phyloP scores from a whole-genome alignment of 2,888 invertebrate genomes.

The Sphaerophoria rueppellii region DNA sequence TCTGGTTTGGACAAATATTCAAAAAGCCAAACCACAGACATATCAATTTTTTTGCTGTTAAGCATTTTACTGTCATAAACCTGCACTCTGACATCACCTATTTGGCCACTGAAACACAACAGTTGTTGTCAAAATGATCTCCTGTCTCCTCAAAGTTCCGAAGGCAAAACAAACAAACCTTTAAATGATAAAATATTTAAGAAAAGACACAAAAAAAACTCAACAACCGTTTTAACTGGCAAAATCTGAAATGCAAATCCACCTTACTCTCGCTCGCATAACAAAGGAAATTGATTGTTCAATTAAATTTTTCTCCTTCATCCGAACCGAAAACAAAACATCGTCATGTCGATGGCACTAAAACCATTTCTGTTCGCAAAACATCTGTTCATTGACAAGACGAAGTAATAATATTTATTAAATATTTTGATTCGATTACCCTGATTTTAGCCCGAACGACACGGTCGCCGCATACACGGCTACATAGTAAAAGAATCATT shows the following conservation, averaged over 20 bases:
- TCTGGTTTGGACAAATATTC: constrained; percentile 34
- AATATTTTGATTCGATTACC: constrained; percentile 71
- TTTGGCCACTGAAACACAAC: constrained; percentile 25
- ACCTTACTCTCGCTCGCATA: constrained; percentile 31
- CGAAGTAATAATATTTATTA: constrained; percentile 70
- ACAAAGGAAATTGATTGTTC: constrained; percentile 71
- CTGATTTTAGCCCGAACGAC: constrained; percentile 50
- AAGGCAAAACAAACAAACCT: constrained; percentile 35
- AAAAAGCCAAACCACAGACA: constrained; percentile 56
- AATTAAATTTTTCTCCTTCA: constrained; percentile 57
- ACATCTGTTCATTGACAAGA: constrained; percentile 67
- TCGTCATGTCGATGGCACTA: not conserved
- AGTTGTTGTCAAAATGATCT: too few species aligned
- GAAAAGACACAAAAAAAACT: not conserved
- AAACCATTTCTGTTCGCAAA: constrained; percentile 27
- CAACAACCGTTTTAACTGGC: constrained; percentile 28
- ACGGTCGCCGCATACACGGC: not conserved
- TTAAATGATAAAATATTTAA: not conserved
- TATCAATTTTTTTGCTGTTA: constrained; percentile 29
- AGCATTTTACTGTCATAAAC: constrained; percentile 56
- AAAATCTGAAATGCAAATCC: constrained; percentile 71
- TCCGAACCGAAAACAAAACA: constrained; percentile 36
- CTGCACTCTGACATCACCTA: constrained; percentile 59
- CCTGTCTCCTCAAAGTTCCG: not conserved
- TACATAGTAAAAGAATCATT: not conserved